A percentile compares a stretch with the other conserved stretches of the same genome.
Evolutionary conservation across 2,888 invertebrate genomes (phyloP).

Genomic region (Xylophagus ater): DNA sequence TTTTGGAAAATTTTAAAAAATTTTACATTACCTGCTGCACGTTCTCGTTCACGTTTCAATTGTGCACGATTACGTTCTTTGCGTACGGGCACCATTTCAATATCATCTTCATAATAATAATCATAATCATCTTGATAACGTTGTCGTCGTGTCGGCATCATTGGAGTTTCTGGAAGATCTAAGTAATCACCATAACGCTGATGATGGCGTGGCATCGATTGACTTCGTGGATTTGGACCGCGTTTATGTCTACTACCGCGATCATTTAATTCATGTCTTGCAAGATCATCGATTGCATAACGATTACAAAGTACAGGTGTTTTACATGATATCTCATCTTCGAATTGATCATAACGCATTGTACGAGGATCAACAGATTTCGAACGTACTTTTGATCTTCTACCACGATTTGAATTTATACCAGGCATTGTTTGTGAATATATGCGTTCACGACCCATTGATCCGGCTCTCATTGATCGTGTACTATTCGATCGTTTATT

Average conservation of each 20-base stretch:
- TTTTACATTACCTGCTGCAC: not conserved
- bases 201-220: slow-evolving; percentile 22
- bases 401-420: slow-evolving; percentile 20
- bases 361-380: slow-evolving; percentile 35
- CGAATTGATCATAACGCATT: slow-evolving; percentile 27
- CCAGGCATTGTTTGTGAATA: slow-evolving; percentile 20
- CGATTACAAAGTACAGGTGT: slow-evolving; percentile 58
- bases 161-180: slow-evolving; percentile 27
- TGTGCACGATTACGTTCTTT: slow-evolving; percentile 21
- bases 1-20: not conserved
- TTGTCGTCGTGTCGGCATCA: slow-evolving; percentile 12
- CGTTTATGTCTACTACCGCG: not conserved
- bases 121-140: slow-evolving; percentile 21
- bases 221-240: slow-evolving; percentile 11
- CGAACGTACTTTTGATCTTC: slow-evolving; percentile 24
- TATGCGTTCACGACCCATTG: not conserved
- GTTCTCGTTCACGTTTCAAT: too few relatives aligned
- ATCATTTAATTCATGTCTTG: slow-evolving; percentile 9
- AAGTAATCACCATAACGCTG: slow-evolving; percentile 30
- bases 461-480: slow-evolving; percentile 21
- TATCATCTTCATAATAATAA: slow-evolving; percentile 30
- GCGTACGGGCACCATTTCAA: slow-evolving; percentile 23
- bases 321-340: slow-evolving; percentile 38
- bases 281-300: slow-evolving; percentile 49
- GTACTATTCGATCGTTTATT: slow-evolving; percentile 32